These are phyloP conservation scores for Xiphophorus maculatus DNA, from an alignment of 2,113 vertebrate species.

Conservation along the genomic window DNA sequence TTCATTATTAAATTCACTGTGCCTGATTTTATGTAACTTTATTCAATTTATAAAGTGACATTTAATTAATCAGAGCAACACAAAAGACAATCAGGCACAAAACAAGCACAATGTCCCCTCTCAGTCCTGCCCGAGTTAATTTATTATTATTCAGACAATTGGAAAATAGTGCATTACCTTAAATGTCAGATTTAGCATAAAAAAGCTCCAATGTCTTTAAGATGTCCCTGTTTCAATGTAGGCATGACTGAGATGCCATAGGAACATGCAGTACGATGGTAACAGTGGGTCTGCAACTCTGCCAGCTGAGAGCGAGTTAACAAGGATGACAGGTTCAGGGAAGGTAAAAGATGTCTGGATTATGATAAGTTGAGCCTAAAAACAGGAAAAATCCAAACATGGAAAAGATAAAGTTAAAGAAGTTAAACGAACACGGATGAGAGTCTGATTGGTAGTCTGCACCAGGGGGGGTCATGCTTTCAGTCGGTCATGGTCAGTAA, in stretches of 20 bases:
- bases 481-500: slow-evolving; percentile 32
- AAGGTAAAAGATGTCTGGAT: slow-evolving; percentile 1
- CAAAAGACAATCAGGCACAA: background rate
- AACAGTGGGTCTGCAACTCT: background rate
- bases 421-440: slow-evolving; percentile 17
- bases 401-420: slow-evolving; percentile 6
- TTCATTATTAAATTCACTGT: too few relatives aligned
- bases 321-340: background rate
- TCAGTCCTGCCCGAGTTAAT: background rate
- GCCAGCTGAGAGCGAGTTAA: background rate
- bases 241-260: background rate
- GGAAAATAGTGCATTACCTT: background rate
- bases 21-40: too few relatives aligned
- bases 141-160: background rate
- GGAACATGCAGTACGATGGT: slow-evolving; percentile 2
- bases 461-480: slow-evolving; percentile 29
- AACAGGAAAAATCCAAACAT: background rate
- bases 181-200: background rate
- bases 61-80: too few relatives aligned
- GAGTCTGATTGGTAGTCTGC: slow-evolving; percentile 49
- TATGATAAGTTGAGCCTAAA: background rate
- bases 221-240: background rate
- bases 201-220: background rate
- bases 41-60: too few relatives aligned
- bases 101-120: background rate